Conservation (phyloP, 2,888 invertebrate species). For the Ethmia dodecea region DNA sequence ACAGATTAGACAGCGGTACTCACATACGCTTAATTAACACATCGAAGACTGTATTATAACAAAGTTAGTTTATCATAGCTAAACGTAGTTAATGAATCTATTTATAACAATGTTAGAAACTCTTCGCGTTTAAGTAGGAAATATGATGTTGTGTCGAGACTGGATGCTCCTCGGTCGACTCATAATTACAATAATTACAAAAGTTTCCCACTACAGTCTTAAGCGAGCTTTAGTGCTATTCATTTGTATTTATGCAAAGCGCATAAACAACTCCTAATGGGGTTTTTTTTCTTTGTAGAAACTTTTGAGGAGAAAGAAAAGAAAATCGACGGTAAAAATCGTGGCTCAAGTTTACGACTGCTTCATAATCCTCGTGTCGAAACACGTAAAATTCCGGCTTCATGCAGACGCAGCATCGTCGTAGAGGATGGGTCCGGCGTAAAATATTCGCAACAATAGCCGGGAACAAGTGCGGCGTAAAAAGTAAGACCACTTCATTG, state of each 20-base stretch:
- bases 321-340: slow-evolving; percentile 37
- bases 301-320: slow-evolving; percentile 8
- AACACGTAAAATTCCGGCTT: slow-evolving; percentile 63
- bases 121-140: slow-evolving; percentile 65
- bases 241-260: slow-evolving; percentile 57
- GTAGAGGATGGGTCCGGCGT: slow-evolving; percentile 46
- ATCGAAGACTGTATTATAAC: slow-evolving; percentile 30
- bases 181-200: slow-evolving; percentile 72
- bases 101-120: slow-evolving; percentile 59
- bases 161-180: slow-evolving; percentile 58
- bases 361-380: slow-evolving; percentile 50
- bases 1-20: slow-evolving; percentile 33
- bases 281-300: slow-evolving; percentile 35
- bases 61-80: slow-evolving; percentile 43
- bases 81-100: slow-evolving; percentile 58
- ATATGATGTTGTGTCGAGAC: slow-evolving; percentile 56
- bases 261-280: slow-evolving; percentile 49
- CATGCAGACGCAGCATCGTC: slow-evolving; percentile 56
- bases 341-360: slow-evolving; percentile 56
- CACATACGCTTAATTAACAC: background rate
- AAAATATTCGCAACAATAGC: slow-evolving; percentile 52
- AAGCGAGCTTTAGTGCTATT: slow-evolving; percentile 54
- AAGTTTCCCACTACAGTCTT: slow-evolving; percentile 61
- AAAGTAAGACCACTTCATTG: slow-evolving; percentile 48
- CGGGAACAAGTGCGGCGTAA: slow-evolving; percentile 47